Evolutionary conservation across 2,888 invertebrate species (phyloP).

Genomic region (Chorisops tibialis): DNA sequence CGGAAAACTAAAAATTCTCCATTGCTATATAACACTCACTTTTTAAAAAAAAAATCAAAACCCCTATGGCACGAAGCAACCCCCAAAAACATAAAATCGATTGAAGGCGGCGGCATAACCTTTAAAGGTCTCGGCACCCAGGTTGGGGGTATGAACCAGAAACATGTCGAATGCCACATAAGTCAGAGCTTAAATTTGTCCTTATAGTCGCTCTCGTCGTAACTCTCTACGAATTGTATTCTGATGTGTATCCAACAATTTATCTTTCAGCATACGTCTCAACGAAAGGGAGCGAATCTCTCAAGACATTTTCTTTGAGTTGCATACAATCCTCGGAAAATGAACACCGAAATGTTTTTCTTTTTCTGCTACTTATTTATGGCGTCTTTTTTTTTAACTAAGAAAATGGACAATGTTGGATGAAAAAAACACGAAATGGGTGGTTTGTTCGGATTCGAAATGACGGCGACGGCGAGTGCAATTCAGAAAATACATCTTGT

Average conservation of each 20-base stretch:
- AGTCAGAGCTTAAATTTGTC: neutral
- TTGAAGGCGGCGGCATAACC: neutral
- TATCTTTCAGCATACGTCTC: neutral
- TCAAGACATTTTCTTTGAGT: neutral
- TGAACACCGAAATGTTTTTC: neutral
- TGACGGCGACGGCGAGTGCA: neutral
- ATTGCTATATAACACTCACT: neutral
- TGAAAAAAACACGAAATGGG: slow-evolving; percentile 29
- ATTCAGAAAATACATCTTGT: slow-evolving; percentile 25
- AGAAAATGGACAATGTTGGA: slow-evolving; percentile 1
- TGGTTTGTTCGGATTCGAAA: neutral
- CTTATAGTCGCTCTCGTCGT: neutral
- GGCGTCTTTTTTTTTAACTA: neutral
- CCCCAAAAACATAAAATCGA: neutral
- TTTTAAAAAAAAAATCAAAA: neutral
- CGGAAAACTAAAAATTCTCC: slow-evolving; percentile 23
- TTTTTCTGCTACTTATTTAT: slow-evolving; percentile 19
- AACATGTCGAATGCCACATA: slow-evolving; percentile 10
- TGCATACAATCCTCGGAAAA: neutral
- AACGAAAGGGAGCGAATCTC: neutral
- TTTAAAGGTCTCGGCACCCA: slow-evolving; percentile 4
- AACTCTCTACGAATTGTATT: neutral
- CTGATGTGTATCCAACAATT: neutral
- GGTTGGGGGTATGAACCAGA: neutral
- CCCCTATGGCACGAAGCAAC: neutral